Evolutionary conservation across 1,140 invertebrate genomes (phyloP).

Genomic region (Conopomorpha cramerella): DNA sequence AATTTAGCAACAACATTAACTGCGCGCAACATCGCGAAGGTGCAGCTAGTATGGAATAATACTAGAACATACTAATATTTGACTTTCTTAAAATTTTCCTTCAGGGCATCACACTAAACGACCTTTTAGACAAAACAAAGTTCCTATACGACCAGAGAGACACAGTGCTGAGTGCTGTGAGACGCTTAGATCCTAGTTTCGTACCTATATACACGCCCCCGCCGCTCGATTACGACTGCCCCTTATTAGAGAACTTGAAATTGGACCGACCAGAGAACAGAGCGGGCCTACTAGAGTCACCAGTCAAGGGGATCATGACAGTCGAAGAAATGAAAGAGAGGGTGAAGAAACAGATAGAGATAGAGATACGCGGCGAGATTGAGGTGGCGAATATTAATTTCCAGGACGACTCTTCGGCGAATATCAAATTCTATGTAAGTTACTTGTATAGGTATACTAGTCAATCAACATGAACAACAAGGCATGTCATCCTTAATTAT

Average conservation of each 20-base stretch:
- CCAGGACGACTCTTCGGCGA: constrained; percentile 39
- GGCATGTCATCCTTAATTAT: too few relatives aligned
- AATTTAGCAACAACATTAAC: too few relatives aligned
- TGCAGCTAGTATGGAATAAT: too few relatives aligned
- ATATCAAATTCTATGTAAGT: constrained; percentile 57
- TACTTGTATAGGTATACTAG: too few relatives aligned
- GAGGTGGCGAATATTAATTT: constrained; percentile 69
- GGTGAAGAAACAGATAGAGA: constrained; percentile 66
- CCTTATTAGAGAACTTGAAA: constrained; percentile 67
- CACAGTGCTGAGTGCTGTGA: constrained; percentile 65
- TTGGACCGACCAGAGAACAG: constrained; percentile 25
- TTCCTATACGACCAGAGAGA: constrained; percentile 70
- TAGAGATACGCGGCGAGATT: constrained; percentile 68
- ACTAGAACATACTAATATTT: too few relatives aligned
- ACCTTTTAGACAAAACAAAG: constrained; percentile 69
- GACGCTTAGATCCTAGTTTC: constrained; percentile 63
- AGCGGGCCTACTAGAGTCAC: constrained; percentile 44
- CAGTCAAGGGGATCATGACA: constrained; percentile 57
- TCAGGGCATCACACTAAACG: constrained; percentile 65
- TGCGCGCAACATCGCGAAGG: too few relatives aligned
- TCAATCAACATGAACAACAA: too few relatives aligned
- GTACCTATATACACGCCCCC: constrained; percentile 58
- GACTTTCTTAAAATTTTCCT: too few relatives aligned
- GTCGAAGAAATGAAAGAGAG: constrained; percentile 60
- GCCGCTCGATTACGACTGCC: constrained; percentile 65